phyloP scores from a whole-genome alignment of 2,888 invertebrate species.

The Hetaerina titia region DNA sequence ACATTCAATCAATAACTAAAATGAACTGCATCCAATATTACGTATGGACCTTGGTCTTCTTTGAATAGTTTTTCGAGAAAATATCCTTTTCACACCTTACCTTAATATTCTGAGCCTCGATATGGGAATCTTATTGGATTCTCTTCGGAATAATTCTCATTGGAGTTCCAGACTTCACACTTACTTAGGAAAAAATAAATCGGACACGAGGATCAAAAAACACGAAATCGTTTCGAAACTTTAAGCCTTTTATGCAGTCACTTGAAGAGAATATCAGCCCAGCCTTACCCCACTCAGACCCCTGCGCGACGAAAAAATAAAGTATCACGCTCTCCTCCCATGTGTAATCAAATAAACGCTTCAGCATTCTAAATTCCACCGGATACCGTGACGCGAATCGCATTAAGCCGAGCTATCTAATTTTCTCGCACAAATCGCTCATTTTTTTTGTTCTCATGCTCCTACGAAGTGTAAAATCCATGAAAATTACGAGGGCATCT shows the following conservation, averaged over 20 bases:
- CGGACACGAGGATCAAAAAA: background rate
- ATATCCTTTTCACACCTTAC: too few species aligned
- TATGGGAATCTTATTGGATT: too few species aligned
- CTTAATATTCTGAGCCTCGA: too few species aligned
- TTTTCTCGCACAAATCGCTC: background rate
- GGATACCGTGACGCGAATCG: slow-evolving; percentile 39
- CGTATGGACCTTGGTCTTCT: too few species aligned
- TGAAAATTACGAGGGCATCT: slow-evolving; percentile 1
- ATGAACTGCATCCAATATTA: too few species aligned
- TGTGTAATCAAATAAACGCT: slow-evolving; percentile 42
- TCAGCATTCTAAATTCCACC: background rate
- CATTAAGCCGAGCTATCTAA: slow-evolving; percentile 8
- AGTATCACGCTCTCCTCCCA: background rate
- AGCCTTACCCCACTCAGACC: background rate
- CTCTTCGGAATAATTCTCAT: too few species aligned
- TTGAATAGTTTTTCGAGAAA: too few species aligned
- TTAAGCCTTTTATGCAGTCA: background rate
- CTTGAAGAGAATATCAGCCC: background rate
- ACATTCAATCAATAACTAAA: too few species aligned
- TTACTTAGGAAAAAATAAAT: too few species aligned
- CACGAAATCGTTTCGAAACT: background rate
- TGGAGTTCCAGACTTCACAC: too few species aligned
- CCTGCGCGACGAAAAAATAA: background rate
- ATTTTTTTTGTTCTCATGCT: background rate
- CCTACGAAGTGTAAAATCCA: background rate